Evolutionary conservation across 2,113 vertebrate genomes (phyloP).

Genomic region (Ahaetulla prasina): DNA sequence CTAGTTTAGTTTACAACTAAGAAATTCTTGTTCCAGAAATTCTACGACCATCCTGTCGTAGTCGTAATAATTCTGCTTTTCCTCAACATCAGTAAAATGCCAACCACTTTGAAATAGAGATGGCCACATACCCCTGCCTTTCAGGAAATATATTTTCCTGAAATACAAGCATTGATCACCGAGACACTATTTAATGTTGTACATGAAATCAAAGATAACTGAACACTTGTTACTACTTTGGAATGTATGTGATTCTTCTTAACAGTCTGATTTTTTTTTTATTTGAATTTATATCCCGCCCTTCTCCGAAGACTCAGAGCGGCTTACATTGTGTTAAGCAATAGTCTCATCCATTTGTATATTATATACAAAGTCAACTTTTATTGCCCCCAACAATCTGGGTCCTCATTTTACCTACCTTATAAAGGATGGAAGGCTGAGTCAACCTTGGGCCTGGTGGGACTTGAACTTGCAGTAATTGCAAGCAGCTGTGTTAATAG

Average conservation of each 20-base stretch:
- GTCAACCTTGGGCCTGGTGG: too few relatives aligned
- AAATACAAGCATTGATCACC: conserved; percentile 37
- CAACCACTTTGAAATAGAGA: conserved; percentile 47
- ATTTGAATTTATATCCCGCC: too few relatives aligned
- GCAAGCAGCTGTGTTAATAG: too few relatives aligned
- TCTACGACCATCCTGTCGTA: too few relatives aligned
- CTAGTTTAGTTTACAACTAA: neutral
- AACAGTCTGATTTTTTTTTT: neutral
- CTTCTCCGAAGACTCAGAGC: too few relatives aligned
- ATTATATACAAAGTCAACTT: too few relatives aligned
- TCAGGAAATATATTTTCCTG: conserved; percentile 46
- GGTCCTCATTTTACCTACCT: too few relatives aligned
- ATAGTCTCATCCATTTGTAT: too few relatives aligned
- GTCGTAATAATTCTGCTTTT: neutral
- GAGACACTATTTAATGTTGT: neutral
- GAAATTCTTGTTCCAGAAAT: neutral
- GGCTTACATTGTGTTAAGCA: too few relatives aligned
- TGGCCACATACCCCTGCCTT: conserved; percentile 36
- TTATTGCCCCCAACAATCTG: too few relatives aligned
- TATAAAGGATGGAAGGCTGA: too few relatives aligned
- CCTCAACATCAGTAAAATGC: conserved; percentile 4
- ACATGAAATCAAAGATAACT: neutral
- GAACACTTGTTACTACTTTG: neutral
- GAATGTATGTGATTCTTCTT: conserved; percentile 19
- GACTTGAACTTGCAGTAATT: too few relatives aligned